A percentile compares a stretch with the other conserved stretches of the same genome.
These are phyloP conservation scores for Taenioides sp. DNA, from an alignment of 2,797 vertebrate genomes.

Conservation along the genomic window DNA sequence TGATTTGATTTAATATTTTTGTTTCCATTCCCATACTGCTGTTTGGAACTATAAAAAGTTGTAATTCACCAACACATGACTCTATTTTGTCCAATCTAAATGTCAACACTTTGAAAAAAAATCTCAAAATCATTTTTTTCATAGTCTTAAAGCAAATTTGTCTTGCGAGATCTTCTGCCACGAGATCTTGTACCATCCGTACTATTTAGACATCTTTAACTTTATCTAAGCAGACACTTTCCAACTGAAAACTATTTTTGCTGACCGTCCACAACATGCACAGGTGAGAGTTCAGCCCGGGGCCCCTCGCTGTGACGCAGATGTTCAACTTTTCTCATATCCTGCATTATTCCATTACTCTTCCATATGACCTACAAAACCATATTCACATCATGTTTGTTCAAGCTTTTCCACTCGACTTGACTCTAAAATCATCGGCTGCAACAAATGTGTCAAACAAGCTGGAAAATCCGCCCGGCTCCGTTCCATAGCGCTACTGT, in stretches of 20 bases:
- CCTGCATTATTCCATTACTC: slow-evolving; percentile 29
- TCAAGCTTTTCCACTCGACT: slow-evolving; percentile 20
- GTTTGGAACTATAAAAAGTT: no score
- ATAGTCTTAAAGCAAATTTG: no score
- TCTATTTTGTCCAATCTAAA: no score
- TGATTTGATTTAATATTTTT: no score
- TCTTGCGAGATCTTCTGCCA: no score
- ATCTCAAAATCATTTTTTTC: no score
- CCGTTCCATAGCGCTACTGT: background rate
- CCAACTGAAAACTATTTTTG: background rate
- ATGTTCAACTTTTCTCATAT: slow-evolving; percentile 31
- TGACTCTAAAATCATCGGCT: slow-evolving; percentile 12
- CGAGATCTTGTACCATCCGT: no score
- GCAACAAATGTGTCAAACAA: slow-evolving; percentile 30
- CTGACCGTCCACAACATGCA: slow-evolving; percentile 3
- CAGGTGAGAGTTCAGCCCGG: slow-evolving; percentile 10
- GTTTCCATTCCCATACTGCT: no score
- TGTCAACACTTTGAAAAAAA: no score
- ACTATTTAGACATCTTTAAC: no score
- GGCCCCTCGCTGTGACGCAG: slow-evolving; percentile 25
- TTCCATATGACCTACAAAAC: slow-evolving; percentile 13
- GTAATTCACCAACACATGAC: no score
- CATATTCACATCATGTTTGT: slow-evolving; percentile 11
- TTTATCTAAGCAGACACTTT: no score
- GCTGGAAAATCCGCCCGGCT: slow-evolving; percentile 18